Base-by-base conservation (phyloP, 1,140 invertebrate genomes). In the Eriocheir sinensis region DNA sequence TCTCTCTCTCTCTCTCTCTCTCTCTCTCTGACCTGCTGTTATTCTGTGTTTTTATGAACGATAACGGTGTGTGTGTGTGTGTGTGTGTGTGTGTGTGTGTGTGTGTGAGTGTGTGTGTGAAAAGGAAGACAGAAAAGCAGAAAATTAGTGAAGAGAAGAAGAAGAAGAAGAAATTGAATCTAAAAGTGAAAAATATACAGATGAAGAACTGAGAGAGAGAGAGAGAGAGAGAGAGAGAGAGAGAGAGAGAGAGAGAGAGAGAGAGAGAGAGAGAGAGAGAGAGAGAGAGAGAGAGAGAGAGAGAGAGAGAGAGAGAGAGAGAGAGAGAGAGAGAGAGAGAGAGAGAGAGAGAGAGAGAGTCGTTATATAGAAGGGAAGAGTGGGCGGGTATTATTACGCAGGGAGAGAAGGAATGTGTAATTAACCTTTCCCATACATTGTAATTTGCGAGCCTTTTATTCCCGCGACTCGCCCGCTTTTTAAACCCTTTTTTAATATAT, bases 271-370 rank as follows among this genome's bases (percentile, higher is more conserved):
- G 15, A 48, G 44, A 48, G 4, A 6, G 44, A 6, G 4, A 8
- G 80, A 81, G 27, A 81, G 80, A 81, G 2, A 83, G 1, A 1
- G 1, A 83, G 80, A 83, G 80, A 83, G 80, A 83, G 80, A 83
- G 80, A 83, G 80, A 83, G 80, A 83, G 80, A 83, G 80, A 83
- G 80, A 83, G 80, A 83, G 80, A 83, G 80, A 83, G 80, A 83
- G 80, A 83, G 80, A 83, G 80, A 83, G 80, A 83, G 80, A 83
- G 80, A 83, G 80, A 83, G 80, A 83, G 80, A 83, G 3, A 83
- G 3, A 38, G 12, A 15, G n/a, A 15, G 60, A n/a, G 12, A n/a
- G 60, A n/a, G 60, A 15, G n/a, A 72, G n/a, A n/a, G 12, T 72
- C n/a, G n/a, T 15, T 72, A 72, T 72, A n/a, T 15, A 72, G 12